Evolutionary conservation across 2,113 vertebrate species (phyloP).

Genomic region (Silurus asotus): DNA sequence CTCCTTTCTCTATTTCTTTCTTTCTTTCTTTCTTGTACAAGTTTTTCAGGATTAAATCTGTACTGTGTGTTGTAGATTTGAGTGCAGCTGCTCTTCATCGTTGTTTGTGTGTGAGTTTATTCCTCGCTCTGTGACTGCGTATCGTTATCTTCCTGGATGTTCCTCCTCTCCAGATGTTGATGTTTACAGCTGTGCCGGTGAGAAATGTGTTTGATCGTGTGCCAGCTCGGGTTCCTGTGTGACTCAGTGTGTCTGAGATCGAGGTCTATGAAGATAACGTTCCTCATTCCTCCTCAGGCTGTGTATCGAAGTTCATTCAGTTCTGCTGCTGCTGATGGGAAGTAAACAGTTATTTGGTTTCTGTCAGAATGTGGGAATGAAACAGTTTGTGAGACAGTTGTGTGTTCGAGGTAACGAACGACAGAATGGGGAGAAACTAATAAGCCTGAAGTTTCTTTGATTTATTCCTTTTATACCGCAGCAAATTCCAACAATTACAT

Average conservation of each 20-base stretch:
- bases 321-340: slow-evolving; percentile 12
- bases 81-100: not conserved
- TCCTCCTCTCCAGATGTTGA: slow-evolving; percentile 47
- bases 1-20: no score
- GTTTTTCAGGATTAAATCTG: not conserved
- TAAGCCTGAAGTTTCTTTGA: not conserved
- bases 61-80: not conserved
- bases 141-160: slow-evolving; percentile 5
- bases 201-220: slow-evolving; percentile 34
- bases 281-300: not conserved
- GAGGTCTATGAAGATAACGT: not conserved
- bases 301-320: not conserved
- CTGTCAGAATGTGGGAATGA: not conserved
- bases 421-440: not conserved
- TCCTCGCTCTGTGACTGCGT: not conserved
- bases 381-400: not conserved
- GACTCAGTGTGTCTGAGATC: not conserved
- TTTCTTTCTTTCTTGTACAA: no score
- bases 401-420: not conserved
- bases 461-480: not conserved
- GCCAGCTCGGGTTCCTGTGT: slow-evolving; percentile 45
- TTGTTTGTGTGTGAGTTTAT: not conserved
- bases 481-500: not conserved
- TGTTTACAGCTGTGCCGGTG: slow-evolving; percentile 2
- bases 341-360: not conserved